Evolutionary conservation across 2,113 vertebrate genomes (phyloP).

Genomic region (Platycercus adscitus): DNA sequence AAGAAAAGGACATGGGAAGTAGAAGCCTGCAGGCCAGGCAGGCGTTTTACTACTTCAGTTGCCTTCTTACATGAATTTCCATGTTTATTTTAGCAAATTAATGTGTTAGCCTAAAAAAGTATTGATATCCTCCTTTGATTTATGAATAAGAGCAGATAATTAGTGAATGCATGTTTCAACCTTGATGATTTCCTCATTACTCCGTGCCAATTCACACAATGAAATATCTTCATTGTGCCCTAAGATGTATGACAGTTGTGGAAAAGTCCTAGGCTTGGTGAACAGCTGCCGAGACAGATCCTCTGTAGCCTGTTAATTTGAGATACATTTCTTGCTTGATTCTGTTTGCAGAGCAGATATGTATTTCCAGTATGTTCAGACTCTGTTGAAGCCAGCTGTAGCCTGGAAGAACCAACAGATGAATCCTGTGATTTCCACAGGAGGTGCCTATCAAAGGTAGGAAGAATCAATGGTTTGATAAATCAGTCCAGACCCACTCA

Average conservation of each 20-base stretch:
- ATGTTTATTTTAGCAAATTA: not conserved
- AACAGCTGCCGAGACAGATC: not conserved
- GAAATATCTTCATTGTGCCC: not conserved
- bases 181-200: not conserved
- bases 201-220: not conserved
- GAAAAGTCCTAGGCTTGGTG: not conserved
- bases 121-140: not conserved
- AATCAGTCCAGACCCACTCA: not conserved
- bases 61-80: conserved; percentile 13
- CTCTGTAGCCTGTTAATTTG: not conserved
- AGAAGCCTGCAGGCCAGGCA: not conserved
- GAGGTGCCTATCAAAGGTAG: not conserved
- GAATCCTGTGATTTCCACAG: not conserved
- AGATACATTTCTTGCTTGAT: not conserved
- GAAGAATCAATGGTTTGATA: not conserved
- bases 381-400: not conserved
- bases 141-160: not conserved
- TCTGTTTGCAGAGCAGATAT: not conserved
- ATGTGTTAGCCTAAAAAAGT: not conserved
- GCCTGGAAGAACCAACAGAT: not conserved
- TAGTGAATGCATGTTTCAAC: not conserved
- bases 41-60: not conserved
- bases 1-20: not conserved
- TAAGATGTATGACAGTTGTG: not conserved
- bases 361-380: not conserved